Conservation (phyloP, 2,888 invertebrate species). For the Agrotis ipsilon region DNA sequence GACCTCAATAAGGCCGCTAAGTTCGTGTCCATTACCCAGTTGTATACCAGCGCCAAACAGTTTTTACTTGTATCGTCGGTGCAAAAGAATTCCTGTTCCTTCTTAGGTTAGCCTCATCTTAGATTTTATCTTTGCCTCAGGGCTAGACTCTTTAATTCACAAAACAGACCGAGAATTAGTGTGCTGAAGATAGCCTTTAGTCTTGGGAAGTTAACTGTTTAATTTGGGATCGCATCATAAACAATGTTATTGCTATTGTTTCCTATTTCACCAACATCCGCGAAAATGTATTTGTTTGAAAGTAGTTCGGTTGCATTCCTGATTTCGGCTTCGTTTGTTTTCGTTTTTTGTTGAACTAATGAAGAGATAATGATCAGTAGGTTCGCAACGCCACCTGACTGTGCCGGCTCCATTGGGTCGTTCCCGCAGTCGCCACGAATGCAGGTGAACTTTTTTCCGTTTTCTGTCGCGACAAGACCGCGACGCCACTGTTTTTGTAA, state of each 20-base stretch:
- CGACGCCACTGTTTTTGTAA: slow-evolving; percentile 84
- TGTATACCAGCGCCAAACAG: too few relatives aligned
- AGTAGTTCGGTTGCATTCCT: slow-evolving; percentile 33
- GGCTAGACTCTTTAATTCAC: too few relatives aligned
- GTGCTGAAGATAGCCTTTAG: not conserved
- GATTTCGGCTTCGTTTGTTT: slow-evolving; percentile 39
- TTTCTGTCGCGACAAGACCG: slow-evolving; percentile 71
- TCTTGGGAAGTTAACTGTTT: slow-evolving; percentile 2
- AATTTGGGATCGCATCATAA: slow-evolving; percentile 15
- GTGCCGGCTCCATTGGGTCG: slow-evolving; percentile 66
- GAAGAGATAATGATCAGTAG: slow-evolving; percentile 47
- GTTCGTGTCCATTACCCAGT: too few relatives aligned
- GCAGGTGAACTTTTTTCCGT: slow-evolving; percentile 73
- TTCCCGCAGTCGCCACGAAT: slow-evolving; percentile 70
- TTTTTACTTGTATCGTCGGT: too few relatives aligned
- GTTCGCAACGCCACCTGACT: slow-evolving; percentile 68
- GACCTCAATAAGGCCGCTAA: too few relatives aligned
- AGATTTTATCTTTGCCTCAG: too few relatives aligned
- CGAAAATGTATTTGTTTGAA: slow-evolving; percentile 30
- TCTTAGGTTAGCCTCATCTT: too few relatives aligned
- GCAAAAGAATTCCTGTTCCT: too few relatives aligned
- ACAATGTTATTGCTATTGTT: slow-evolving; percentile 25
- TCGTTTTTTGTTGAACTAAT: slow-evolving; percentile 45
- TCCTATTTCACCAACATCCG: slow-evolving; percentile 38
- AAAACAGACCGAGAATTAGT: not conserved